Percentiles rank a stretch among this genome's conserved stretches.
phyloP scores from a whole-genome alignment of 2,888 invertebrate genomes.

The Pterostichus niger region DNA sequence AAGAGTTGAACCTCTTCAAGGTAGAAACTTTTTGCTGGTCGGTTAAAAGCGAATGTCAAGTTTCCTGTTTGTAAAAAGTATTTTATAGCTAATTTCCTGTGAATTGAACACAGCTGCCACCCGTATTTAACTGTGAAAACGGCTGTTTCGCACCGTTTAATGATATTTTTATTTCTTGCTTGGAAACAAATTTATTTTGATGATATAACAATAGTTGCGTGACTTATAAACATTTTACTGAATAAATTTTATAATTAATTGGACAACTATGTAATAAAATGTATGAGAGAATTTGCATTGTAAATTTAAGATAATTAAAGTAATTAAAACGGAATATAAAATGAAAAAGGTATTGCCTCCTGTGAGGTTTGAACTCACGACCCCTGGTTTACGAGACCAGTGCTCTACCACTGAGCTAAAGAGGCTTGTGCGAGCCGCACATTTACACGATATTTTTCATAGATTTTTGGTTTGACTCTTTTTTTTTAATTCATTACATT shows the following conservation, averaged over 20 bases:
- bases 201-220: not conserved
- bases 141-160: not conserved
- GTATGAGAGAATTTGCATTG: not conserved
- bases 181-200: constrained; percentile 1
- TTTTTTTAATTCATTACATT: too few species aligned
- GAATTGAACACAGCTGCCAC: not conserved
- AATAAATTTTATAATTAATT: too few species aligned
- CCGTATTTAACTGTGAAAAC: constrained; percentile 2
- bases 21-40: not conserved
- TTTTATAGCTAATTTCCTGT: constrained; percentile 6
- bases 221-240: too few species aligned
- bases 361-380: constrained; percentile 87
- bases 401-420: constrained; percentile 92
- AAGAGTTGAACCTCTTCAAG: not conserved
- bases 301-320: not conserved
- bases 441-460: not conserved
- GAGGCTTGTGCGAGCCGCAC: constrained; percentile 78
- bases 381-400: constrained; percentile 92
- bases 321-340: constrained; percentile 1
- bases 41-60: constrained; percentile 20
- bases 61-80: constrained; percentile 14
- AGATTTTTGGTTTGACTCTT: too few species aligned
- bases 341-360: constrained; percentile 25
- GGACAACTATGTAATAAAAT: not conserved
- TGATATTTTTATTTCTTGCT: not conserved